These are phyloP conservation scores for Aphelenchoides besseyi DNA, from an alignment of 1,140 invertebrate genomes.

Conservation along the genomic window DNA sequence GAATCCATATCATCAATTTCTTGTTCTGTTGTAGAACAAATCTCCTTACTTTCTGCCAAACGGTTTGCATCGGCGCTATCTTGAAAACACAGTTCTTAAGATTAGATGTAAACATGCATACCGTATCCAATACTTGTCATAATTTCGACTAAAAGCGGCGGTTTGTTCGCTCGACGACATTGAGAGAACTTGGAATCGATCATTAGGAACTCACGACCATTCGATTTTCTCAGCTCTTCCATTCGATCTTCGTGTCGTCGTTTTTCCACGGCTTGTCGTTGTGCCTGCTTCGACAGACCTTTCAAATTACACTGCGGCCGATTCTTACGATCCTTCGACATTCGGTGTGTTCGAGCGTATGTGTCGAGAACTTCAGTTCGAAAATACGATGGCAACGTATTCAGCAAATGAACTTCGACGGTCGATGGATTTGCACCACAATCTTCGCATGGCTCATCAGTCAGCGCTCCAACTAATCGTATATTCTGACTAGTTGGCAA, in stretches of 20 bases:
- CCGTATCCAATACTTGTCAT: conserved; percentile 6
- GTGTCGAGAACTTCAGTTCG: conserved; percentile 2
- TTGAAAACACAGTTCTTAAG: background rate
- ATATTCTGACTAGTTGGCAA: background rate
- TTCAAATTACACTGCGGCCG: background rate
- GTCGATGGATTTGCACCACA: background rate
- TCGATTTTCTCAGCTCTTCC: conserved; percentile 8
- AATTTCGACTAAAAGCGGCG: background rate
- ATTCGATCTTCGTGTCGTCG: background rate
- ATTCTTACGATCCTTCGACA: conserved; percentile 5
- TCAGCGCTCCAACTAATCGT: background rate
- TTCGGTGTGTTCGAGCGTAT: background rate
- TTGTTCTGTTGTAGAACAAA: background rate
- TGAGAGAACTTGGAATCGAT: background rate
- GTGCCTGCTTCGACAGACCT: conserved; percentile 13
- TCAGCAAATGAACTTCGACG: background rate
- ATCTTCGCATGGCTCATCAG: conserved; percentile 12
- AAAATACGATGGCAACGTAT: background rate
- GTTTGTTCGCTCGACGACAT: background rate
- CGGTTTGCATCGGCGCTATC: background rate
- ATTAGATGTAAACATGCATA: background rate
- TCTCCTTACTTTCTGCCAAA: background rate
- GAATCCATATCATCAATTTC: background rate
- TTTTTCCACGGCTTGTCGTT: background rate
- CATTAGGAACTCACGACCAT: background rate